Evolutionary conservation across 1,140 invertebrate genomes (phyloP), one percentile per base, ranked within the genome.

Genomic region (Drosophila kepulauana): DNA sequence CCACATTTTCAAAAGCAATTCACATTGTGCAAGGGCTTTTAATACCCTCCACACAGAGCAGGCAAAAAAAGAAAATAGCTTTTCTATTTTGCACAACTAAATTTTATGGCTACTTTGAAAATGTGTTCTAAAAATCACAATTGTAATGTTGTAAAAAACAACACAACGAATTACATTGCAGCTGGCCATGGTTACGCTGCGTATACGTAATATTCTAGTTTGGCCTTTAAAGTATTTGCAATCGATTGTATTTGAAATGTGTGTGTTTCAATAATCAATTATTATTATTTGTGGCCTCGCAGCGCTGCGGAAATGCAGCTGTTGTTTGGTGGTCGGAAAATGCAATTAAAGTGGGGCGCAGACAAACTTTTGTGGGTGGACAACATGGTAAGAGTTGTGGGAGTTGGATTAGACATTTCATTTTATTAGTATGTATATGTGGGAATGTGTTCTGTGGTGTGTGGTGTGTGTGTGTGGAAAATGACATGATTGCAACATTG

Each of bases 401-500:
- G 20, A 59, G 56, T 28, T 41, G 28, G 43, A 57, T 41, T 57
- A 57, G 33, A 74, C 13, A 58, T 77, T 67, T 74, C 52, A 30
- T 67, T 72, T 49, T 41, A 35, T 69, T 35, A 33, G 10, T 51
- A 11, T 64, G 16, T 51, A 65, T 25, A 25, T 25, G 20, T 25
- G 20, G 20, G 20, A 25, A 25, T 4, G 20, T 25, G 3, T 20
- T 20, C 3, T 20, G 20, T 20, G 20, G 3, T 25, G 20, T 48
- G 16, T 68, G 61, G 20, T 48, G 16, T 68, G 61, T 48, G 75
- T n/a, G 66, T 43, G 58, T 80, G 76, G 64, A 79, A 76, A 59
- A 75, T 72, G 20, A 54, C 77, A 77, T 20, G 73, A 87, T 87
- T 87, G 84, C 84, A 80, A 88, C 84, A 87, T 61, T 56, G 69